A percentile compares a stretch with the other conserved stretches of the same genome.
These are phyloP conservation scores for Tachyglossus aculeatus DNA, from an alignment of 2,797 vertebrate species.

Conservation along the genomic window DNA sequence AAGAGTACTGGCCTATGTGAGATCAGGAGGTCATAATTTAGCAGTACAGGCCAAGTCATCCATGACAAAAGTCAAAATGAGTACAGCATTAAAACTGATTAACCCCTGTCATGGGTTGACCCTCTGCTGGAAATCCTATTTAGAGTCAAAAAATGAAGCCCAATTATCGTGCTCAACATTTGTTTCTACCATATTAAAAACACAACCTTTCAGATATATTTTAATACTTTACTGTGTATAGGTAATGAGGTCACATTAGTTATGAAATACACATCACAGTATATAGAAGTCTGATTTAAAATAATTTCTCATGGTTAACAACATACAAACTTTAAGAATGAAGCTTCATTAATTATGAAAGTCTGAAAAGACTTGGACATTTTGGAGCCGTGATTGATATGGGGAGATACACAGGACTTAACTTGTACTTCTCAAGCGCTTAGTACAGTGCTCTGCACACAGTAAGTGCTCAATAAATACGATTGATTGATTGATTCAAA, in stretches of 20 bases:
- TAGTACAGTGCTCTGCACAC: too few relatives aligned
- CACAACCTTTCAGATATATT: constrained; percentile 2
- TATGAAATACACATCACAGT: constrained; percentile 2
- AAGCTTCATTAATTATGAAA: neutral
- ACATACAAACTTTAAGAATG: neutral
- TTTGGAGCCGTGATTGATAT: neutral
- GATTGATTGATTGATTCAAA: too few relatives aligned
- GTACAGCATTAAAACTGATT: constrained; percentile 38
- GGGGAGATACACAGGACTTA: too few relatives aligned
- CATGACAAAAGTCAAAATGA: constrained; percentile 17
- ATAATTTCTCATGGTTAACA: neutral
- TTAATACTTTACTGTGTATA: neutral
- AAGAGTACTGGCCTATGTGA: constrained; percentile 11
- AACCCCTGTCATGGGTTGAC: constrained; percentile 41
- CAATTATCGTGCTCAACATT: constrained; percentile 1
- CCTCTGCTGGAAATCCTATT: neutral
- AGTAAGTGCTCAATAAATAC: too few relatives aligned
- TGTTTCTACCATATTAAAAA: constrained; percentile 22
- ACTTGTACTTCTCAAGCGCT: too few relatives aligned
- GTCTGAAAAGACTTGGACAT: neutral
- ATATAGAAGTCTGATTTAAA: constrained; percentile 8
- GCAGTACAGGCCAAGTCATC: neutral
- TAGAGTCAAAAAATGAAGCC: constrained; percentile 45
- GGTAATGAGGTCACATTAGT: neutral
- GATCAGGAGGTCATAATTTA: constrained; percentile 27